Conservation (phyloP, 2,888 invertebrate species). For the Microplitis deprimator region DNA sequence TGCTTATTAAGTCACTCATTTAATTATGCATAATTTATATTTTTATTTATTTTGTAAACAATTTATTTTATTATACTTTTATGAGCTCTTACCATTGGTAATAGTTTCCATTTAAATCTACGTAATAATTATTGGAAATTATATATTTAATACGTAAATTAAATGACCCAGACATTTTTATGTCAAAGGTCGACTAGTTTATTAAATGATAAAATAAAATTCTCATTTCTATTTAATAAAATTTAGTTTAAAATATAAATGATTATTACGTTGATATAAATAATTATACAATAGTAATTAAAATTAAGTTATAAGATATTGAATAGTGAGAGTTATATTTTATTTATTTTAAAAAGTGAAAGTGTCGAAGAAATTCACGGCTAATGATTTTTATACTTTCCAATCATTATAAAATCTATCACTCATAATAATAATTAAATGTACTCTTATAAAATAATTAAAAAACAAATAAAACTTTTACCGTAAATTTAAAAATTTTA, state of each 20-base stretch:
- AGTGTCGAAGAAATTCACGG: constrained; percentile 6
- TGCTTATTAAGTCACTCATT: neutral
- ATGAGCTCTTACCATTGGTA: too few species aligned
- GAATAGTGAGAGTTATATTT: neutral
- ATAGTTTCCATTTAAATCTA: too few species aligned
- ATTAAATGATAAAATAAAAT: neutral
- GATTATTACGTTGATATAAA: too few species aligned
- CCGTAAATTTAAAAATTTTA: neutral
- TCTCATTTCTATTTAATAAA: neutral
- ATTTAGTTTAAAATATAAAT: neutral
- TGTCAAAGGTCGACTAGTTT: neutral
- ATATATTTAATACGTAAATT: neutral
- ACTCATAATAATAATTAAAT: neutral
- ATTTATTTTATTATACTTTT: too few species aligned
- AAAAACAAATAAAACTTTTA: neutral
- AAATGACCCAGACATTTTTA: neutral
- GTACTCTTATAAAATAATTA: neutral
- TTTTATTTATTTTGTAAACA: too few species aligned
- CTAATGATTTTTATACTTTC: constrained; percentile 6
- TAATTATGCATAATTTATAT: neutral
- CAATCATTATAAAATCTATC: neutral
- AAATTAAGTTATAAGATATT: neutral
- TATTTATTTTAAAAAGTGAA: neutral
- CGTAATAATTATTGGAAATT: neutral
- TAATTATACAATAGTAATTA: too few species aligned